These are phyloP conservation scores for Polydrusus tereticollis DNA, from an alignment of 2,888 invertebrate species.

Conservation along the genomic window DNA sequence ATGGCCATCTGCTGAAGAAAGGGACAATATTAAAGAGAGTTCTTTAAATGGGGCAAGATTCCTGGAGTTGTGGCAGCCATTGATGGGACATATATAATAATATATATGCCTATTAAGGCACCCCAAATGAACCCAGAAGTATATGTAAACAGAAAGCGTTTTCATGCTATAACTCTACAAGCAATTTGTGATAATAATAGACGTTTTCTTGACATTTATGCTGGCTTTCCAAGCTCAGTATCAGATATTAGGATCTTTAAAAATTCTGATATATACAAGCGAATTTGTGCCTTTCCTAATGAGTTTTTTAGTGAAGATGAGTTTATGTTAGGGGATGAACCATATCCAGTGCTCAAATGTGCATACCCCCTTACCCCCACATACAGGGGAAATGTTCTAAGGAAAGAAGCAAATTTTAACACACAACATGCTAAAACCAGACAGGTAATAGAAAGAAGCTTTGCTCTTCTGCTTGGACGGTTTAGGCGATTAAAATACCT, in stretches of 20 bases:
- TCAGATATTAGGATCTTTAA: constrained; percentile 52
- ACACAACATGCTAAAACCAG: constrained; percentile 26
- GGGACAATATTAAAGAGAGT: constrained; percentile 36
- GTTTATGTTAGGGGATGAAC: constrained; percentile 54
- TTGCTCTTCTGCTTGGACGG: constrained; percentile 27
- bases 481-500: constrained; percentile 23
- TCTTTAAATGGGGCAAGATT: constrained; percentile 38
- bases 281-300: constrained; percentile 12
- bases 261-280: constrained; percentile 52
- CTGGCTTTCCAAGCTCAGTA: constrained; percentile 54
- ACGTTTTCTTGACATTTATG: constrained; percentile 51
- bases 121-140: constrained; percentile 49
- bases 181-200: constrained; percentile 49
- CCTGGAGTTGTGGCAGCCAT: constrained; percentile 50
- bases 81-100: constrained; percentile 54
- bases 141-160: constrained; percentile 53
- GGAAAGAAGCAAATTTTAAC: constrained; percentile 30
- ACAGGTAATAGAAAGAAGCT: constrained; percentile 15
- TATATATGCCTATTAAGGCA: constrained; percentile 53
- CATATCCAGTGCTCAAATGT: constrained; percentile 51
- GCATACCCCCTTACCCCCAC: constrained; percentile 47
- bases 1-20: constrained; percentile 45
- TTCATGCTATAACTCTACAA: constrained; percentile 52
- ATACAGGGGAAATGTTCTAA: constrained; percentile 31
- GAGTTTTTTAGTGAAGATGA: constrained; percentile 31